Conservation (phyloP, 2,888 invertebrate species). For the Protonemura montana region DNA sequence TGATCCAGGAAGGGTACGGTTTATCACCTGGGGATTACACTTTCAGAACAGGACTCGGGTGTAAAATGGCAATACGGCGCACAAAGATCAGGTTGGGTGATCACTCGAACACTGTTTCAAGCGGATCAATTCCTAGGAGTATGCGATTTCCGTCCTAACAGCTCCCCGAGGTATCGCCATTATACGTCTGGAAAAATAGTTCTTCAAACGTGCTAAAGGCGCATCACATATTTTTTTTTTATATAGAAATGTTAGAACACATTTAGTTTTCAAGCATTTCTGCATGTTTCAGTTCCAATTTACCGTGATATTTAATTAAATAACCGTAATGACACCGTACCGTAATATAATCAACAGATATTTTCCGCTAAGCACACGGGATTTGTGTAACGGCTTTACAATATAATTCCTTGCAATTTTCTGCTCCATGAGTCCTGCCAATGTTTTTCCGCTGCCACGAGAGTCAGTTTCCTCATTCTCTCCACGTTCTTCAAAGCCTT, state of each 20-base stretch:
- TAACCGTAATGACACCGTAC: neutral
- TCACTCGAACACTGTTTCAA: neutral
- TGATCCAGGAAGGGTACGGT: neutral
- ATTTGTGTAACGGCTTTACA: conserved; percentile 22
- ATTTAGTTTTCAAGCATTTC: too few species aligned
- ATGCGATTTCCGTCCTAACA: neutral
- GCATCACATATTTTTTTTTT: neutral
- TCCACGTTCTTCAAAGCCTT: conserved; percentile 9
- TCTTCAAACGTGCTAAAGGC: neutral
- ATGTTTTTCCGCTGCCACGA: conserved; percentile 25
- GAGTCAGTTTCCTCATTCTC: conserved; percentile 23
- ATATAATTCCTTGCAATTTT: conserved; percentile 40
- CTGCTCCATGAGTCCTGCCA: conserved; percentile 24
- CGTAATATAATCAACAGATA: neutral
- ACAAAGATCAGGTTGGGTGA: neutral
- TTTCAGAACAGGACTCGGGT: neutral
- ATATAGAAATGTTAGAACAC: too few species aligned
- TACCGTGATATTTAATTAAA: too few species aligned
- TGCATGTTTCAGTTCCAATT: too few species aligned
- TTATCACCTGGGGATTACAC: neutral
- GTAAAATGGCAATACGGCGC: neutral
- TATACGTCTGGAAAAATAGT: neutral
- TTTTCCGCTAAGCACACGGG: neutral
- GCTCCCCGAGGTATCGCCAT: neutral
- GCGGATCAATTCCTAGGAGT: neutral